These are phyloP conservation scores for Poeciliopsis paucimaculata DNA, from an alignment of 2,797 vertebrate species.

Conservation along the genomic window DNA sequence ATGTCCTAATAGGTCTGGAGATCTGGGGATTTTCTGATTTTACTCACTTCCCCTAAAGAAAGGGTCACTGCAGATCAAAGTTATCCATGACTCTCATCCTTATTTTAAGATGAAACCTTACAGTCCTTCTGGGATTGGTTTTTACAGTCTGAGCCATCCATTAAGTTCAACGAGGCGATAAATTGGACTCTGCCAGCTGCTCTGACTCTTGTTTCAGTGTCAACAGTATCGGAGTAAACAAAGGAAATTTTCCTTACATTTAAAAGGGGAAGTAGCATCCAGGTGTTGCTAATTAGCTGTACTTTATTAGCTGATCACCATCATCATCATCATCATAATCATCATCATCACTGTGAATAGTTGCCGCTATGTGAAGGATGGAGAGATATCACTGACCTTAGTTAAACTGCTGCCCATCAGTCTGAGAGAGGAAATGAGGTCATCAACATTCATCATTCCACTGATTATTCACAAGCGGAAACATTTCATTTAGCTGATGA, in stretches of 20 bases:
- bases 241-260: background rate
- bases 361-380: background rate
- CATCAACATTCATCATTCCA: background rate
- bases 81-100: background rate
- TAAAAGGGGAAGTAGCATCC: background rate
- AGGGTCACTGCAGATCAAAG: background rate
- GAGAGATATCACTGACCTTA: background rate
- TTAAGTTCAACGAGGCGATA: background rate
- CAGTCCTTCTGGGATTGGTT: background rate
- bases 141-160: background rate
- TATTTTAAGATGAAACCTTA: background rate
- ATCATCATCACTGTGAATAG: background rate
- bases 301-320: background rate
- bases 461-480: background rate
- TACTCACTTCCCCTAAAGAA: background rate
- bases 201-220: background rate
- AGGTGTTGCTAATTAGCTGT: background rate
- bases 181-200: background rate
- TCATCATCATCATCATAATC: background rate
- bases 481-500: background rate
- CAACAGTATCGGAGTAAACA: background rate
- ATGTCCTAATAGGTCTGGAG: background rate
- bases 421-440: background rate
- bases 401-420: background rate
- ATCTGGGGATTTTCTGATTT: background rate